Percentiles rank a stretch among this genome's conserved stretches.
These are phyloP conservation scores for Caerostris extrusa DNA, from an alignment of 1,140 invertebrate species.

Conservation along the genomic window DNA sequence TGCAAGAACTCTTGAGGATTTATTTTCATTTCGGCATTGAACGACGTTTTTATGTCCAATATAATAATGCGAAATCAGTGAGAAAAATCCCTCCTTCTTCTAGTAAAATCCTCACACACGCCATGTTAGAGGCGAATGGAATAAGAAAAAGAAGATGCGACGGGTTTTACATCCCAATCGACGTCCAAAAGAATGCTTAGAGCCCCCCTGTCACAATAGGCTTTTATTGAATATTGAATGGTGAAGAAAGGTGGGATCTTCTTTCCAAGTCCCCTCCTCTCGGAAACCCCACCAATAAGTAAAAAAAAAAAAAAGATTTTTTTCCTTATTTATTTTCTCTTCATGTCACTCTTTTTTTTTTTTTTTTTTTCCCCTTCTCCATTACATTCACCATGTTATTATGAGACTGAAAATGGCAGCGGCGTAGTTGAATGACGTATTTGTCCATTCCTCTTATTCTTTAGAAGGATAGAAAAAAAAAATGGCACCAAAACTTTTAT, in stretches of 20 bases:
- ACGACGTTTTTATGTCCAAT: conserved; percentile 25
- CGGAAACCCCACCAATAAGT: too few species aligned
- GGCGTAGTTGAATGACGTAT: too few species aligned
- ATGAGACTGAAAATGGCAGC: too few species aligned
- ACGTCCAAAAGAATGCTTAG: conserved; percentile 13
- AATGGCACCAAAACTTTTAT: too few species aligned
- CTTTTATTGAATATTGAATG: conserved; percentile 52
- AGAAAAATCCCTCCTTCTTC: background rate
- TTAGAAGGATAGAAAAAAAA: too few species aligned
- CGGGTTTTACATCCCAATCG: conserved; percentile 40
- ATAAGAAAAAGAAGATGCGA: background rate
- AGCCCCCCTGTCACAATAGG: background rate
- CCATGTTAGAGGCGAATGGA: background rate
- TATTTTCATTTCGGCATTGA: conserved; percentile 1
- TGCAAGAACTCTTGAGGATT: background rate
- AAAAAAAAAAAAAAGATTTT: too few species aligned
- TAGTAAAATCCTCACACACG: background rate
- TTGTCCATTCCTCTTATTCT: too few species aligned
- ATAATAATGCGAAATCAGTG: conserved; percentile 8
- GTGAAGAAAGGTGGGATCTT: background rate
- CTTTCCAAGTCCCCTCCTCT: background rate
- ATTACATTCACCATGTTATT: too few species aligned
- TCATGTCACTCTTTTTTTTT: too few species aligned
- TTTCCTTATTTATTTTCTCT: too few species aligned
- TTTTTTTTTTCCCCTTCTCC: too few species aligned